These are phyloP conservation scores for Athalia cordata DNA, from an alignment of 2,888 invertebrate species.

Conservation along the genomic window DNA sequence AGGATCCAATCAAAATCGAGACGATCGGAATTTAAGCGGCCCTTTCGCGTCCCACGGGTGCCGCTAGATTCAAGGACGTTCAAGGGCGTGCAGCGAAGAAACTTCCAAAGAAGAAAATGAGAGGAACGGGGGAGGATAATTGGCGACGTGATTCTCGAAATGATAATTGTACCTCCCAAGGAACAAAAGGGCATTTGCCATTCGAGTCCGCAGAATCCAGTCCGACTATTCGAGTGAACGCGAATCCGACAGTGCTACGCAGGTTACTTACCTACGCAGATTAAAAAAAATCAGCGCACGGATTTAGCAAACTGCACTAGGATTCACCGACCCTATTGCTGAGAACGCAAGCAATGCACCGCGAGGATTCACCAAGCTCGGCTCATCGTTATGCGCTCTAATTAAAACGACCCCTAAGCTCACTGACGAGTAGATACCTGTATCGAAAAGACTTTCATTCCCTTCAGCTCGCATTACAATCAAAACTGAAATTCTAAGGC, in stretches of 20 bases:
- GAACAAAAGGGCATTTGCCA: too few relatives aligned
- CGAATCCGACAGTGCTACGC: neutral
- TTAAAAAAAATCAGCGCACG: slow-evolving; percentile 14
- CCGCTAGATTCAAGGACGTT: slow-evolving; percentile 38
- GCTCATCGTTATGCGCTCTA: neutral
- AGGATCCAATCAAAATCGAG: slow-evolving; percentile 45
- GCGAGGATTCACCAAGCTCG: neutral
- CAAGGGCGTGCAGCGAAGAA: slow-evolving; percentile 27
- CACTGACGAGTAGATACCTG: slow-evolving; percentile 11
- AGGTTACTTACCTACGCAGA: neutral
- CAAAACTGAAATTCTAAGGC: neutral
- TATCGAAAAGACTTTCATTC: slow-evolving; percentile 11
- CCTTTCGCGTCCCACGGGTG: slow-evolving; percentile 42
- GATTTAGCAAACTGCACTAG: slow-evolving; percentile 6
- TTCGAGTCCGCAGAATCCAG: too few relatives aligned
- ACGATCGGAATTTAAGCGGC: slow-evolving; percentile 44
- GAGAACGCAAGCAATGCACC: neutral
- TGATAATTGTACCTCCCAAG: slow-evolving; percentile 52
- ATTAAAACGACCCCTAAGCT: slow-evolving; percentile 18
- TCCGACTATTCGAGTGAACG: too few relatives aligned
- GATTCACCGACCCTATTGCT: neutral
- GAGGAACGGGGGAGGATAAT: slow-evolving; percentile 2
- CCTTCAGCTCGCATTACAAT: slow-evolving; percentile 9
- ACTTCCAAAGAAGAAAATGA: neutral
- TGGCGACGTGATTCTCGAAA: slow-evolving; percentile 18